phyloP scores from a whole-genome alignment of 2,113 vertebrate species.

The Electrona antarctica region DNA sequence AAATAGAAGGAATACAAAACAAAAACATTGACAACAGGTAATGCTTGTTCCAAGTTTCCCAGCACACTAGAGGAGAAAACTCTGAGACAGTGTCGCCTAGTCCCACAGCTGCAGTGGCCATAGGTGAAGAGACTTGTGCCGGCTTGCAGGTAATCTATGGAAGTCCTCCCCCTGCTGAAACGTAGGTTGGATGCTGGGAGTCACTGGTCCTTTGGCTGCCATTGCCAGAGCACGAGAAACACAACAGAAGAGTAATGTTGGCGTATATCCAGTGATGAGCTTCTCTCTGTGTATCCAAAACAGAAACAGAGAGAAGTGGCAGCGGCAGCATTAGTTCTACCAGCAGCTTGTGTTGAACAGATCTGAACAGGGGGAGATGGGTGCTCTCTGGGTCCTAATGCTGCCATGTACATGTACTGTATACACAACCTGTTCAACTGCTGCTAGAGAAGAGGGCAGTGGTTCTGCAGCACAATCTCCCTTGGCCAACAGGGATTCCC shows the following conservation, averaged over 20 bases:
- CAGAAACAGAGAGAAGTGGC: conserved; percentile 16
- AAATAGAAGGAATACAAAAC: background rate
- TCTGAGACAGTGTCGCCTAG: conserved; percentile 12
- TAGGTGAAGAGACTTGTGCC: conserved; percentile 6
- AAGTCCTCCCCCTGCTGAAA: conserved; percentile 38
- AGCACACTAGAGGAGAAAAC: conserved; percentile 13
- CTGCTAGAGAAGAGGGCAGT: background rate
- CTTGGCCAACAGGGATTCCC: too few relatives aligned
- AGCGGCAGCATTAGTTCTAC: conserved; percentile 19
- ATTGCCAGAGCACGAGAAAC: conserved; percentile 12
- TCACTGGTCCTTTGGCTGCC: conserved; percentile 21
- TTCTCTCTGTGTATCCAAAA: conserved; percentile 26
- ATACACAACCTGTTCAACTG: background rate
- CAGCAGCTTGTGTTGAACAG: background rate
- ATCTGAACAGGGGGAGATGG: background rate
- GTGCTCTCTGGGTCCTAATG: conserved; percentile 63
- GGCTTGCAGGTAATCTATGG: conserved; percentile 1
- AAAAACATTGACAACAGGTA: background rate
- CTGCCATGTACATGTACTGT: conserved; percentile 8
- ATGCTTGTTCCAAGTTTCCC: conserved; percentile 11
- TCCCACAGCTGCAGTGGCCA: conserved; percentile 29
- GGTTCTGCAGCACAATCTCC: background rate
- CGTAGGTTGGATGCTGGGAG: conserved; percentile 23
- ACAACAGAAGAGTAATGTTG: background rate
- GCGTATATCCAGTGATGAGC: conserved; percentile 35